Conservation (phyloP, 92 coral and sea anemone genomes). For the Ricordea florida region DNA sequence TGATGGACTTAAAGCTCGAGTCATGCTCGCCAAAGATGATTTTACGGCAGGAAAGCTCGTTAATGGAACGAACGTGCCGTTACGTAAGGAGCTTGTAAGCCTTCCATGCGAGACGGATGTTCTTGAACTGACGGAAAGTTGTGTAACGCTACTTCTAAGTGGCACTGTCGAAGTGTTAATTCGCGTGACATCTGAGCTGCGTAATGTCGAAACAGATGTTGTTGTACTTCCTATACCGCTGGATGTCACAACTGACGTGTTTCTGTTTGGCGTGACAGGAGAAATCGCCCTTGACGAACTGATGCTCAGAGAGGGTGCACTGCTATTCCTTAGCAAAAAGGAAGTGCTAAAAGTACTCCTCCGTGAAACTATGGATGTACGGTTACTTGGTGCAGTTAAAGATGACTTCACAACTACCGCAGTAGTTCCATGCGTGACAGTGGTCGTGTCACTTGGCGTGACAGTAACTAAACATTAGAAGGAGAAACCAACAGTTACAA, state of each 20-base stretch:
- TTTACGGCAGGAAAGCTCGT: no score
- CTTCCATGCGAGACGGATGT: no score
- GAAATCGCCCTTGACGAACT: not conserved
- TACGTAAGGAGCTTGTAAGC: no score
- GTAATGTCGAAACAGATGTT: not conserved
- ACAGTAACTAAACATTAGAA: constrained; percentile 12
- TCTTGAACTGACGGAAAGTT: no score
- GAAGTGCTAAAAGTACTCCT: not conserved
- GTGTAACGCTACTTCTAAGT: no score
- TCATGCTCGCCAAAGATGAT: not conserved
- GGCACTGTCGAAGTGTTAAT: not conserved
- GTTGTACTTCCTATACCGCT: not conserved
- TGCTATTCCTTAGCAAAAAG: not conserved
- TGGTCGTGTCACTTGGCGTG: not conserved
- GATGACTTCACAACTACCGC: not conserved
- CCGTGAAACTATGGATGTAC: constrained; percentile 13
- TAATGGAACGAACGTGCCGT: no score
- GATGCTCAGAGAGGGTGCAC: not conserved
- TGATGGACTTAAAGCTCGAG: not conserved
- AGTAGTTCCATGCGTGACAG: not conserved
- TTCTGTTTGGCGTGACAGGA: not conserved
- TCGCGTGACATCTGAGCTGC: not conserved
- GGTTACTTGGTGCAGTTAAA: not conserved
- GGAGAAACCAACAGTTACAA: not conserved
- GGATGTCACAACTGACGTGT: not conserved